Base-by-base conservation (phyloP, 1,140 invertebrate genomes). In the Pomacea maculata region DNA sequence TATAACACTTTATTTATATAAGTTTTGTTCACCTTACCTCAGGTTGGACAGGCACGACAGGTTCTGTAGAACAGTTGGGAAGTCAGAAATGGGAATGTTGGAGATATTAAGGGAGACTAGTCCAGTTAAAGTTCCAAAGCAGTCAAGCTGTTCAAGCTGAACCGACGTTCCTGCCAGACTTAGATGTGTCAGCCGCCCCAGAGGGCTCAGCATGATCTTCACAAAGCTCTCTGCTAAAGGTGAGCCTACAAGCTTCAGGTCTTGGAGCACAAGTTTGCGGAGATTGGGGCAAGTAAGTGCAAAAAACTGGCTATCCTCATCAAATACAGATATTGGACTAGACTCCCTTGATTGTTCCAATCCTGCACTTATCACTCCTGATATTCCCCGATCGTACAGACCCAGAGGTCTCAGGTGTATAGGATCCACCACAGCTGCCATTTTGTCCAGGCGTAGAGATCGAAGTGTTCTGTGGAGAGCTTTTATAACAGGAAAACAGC, bases 401-500 rank as follows among this genome's bases (percentile, higher is more conserved):
- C 64, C 63, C 52, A n/a, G 57, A 54, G 45, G 76, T 14, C 63
- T 57, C 29, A 64, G 45, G 52, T 34, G 74, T 11, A 68, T 78
- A 21, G 67, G 54, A 57, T 68, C 25, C 8, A 25, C 73, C 87
- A 83, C 73, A 89, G 84, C 64, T 85, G 83, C 14, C 83, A 80
- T 14, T 85, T 82, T 85, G 34, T 91, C 91, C 55, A 93, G 85
- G 45, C 87, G 85, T 17, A 93, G 84, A 7, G 89, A 89, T 17
- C 88, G 78, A 25, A 93, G 82, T 57, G 90, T 90, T 12, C 87
- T 83, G 21, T 86, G 81, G 83, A 91, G 83, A 57, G 87, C 85
- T 85, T 94, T 95, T 34, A 95, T 93, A 21, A 92, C 87, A 57
- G 93, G 91, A 17, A 95, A 92, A 15, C 93, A 93, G 6, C 91